phyloP scores from a whole-genome alignment of 2,113 vertebrate species.

The Mustelus asterias region DNA sequence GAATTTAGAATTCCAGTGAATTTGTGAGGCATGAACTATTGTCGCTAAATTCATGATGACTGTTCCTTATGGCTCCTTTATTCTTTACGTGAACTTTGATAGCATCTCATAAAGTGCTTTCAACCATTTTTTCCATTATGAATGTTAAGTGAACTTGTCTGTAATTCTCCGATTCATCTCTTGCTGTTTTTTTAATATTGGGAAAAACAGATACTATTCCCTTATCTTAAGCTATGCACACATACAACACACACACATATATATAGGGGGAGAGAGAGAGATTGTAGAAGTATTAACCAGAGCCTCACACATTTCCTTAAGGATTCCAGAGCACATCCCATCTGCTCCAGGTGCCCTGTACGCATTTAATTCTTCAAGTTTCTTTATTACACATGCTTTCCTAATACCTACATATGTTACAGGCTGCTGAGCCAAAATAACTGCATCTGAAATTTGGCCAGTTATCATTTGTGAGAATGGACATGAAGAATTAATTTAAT shows the following conservation, averaged over 20 bases:
- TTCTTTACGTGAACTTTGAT: slow-evolving; percentile 30
- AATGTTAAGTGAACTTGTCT: background rate
- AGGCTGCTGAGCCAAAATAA: slow-evolving; percentile 14
- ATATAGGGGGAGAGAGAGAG: background rate
- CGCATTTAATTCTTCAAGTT: background rate
- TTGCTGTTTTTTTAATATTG: background rate
- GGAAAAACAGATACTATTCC: background rate
- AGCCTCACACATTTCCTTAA: background rate
- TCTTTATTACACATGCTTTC: background rate
- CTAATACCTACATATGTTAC: background rate
- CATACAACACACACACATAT: background rate
- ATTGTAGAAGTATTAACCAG: background rate
- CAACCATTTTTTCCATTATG: slow-evolving; percentile 30
- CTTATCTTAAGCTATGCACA: background rate
- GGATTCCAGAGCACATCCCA: background rate
- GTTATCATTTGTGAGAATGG: background rate
- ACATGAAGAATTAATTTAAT: background rate
- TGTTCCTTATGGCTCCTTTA: slow-evolving; percentile 30
- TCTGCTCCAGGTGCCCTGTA: background rate
- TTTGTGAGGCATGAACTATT: slow-evolving; percentile 31
- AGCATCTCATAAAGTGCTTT: slow-evolving; percentile 19
- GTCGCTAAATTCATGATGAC: slow-evolving; percentile 26
- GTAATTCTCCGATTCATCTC: background rate
- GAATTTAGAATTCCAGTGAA: slow-evolving; percentile 19
- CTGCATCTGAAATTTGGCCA: background rate